Evolutionary conservation across 1,140 invertebrate genomes (phyloP), one percentile per base, ranked within the genome.

Genomic region (Tetramorium parvispinum): DNA sequence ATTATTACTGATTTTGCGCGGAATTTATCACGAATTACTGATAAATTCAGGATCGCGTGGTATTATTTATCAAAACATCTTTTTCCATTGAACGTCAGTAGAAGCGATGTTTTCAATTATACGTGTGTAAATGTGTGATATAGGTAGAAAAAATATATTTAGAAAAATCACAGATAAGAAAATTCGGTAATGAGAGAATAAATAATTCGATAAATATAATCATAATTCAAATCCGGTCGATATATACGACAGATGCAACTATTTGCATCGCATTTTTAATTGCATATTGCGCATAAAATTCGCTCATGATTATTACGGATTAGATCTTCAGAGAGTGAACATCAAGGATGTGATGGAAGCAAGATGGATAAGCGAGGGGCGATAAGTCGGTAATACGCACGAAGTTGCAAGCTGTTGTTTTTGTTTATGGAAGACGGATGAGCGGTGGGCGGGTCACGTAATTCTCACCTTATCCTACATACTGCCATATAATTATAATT

Each of bases 271-370:
- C 3, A 21, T 49, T 78, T 21, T 65, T 78, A 24, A 37, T 0
- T 43, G n/a, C 13, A 3, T 78, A 4, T 37, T 24, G 51, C 2
- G 13, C 32, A 65, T 63, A 66, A 85, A 88, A 85, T 70, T 75
- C 24, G 43, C 59, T 24, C 10, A 11, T 55, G n/a, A 90, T 79
- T 89, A 77, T 89, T 86, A 66, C 21, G 63, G 77, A 86, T 91
- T 82, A 89, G 89, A 87, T 59, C 83, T 66, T 40, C 51, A 55
- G 21, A 51, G 49, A 53, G 40, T 16, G 55, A 59, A 81, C 32
- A 81, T 43, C 10, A 21, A 18, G 21, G 37, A 70, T 16, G 32
- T 32, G 24, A 32, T 32, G 32, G 37, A 70, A 83, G 32, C 24
- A 75, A 75, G 40, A 83, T 75, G 68, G 68, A 82, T 82, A 83